Evolutionary conservation across 2,797 vertebrate species (phyloP).

Genomic region (Brachymystax lenok): DNA sequence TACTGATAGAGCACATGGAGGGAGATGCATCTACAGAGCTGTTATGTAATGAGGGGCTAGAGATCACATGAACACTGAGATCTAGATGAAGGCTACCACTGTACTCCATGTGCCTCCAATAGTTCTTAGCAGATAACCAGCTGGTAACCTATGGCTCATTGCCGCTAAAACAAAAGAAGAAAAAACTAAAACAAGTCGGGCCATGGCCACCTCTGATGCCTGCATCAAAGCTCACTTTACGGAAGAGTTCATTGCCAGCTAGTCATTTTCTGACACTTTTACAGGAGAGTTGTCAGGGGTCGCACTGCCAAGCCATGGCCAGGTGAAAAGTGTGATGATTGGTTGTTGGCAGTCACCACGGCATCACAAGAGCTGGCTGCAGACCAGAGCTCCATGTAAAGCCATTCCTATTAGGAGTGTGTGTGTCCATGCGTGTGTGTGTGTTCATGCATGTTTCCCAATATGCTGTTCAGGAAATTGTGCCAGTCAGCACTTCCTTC

Average conservation of each 20-base stretch:
- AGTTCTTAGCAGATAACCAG: too few species aligned
- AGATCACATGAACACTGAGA: not conserved
- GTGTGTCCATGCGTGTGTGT: too few species aligned
- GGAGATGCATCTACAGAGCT: not conserved
- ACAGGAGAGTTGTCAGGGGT: conserved; percentile 58
- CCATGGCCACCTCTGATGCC: conserved; percentile 12
- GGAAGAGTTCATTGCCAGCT: conserved; percentile 7
- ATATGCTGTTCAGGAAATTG: too few species aligned
- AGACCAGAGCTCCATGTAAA: conserved; percentile 60
- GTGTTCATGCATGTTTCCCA: too few species aligned
- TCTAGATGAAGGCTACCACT: not conserved
- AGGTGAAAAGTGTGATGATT: conserved; percentile 70
- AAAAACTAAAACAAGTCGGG: not conserved
- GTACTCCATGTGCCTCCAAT: not conserved
- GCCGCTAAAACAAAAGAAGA: too few species aligned
- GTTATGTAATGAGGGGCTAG: not conserved
- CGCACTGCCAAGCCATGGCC: conserved; percentile 58
- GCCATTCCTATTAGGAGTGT: conserved; percentile 14
- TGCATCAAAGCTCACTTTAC: not conserved
- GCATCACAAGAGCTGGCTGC: conserved; percentile 49
- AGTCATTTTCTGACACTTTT: conserved; percentile 30
- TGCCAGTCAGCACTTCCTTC: too few species aligned
- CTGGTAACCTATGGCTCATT: too few species aligned
- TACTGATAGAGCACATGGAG: not conserved
- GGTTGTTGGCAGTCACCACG: conserved; percentile 58